Evolutionary conservation across 2,888 invertebrate species (phyloP), one percentile per base, ranked within the genome.

Genomic region (Lacanobia wlatinum): DNA sequence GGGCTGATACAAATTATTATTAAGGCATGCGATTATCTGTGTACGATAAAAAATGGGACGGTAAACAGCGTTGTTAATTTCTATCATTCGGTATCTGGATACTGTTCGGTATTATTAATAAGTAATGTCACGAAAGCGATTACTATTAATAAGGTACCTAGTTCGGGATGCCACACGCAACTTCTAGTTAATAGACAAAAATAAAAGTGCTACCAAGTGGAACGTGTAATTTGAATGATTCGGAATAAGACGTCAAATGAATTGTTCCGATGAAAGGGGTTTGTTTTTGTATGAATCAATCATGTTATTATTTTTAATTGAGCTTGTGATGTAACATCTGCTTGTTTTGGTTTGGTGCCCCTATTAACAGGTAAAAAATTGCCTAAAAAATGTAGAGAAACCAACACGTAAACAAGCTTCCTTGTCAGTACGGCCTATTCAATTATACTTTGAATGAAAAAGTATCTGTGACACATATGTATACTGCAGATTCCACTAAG

Each of bases 291-390:
- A 84, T 55, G 87, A 90, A 90, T 91, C 92, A 92, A 94, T 93
- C 91, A 92, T 92, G 90, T 91, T 91, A 92, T 95, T 94, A 94
- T 88, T 93, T 94, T 93, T 93, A 94, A 95, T 94, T 92, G 92
- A 90, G 81, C 86, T 70, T 80, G 74, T 80, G 76, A 84, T 81
- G 83, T 88, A 90, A 90, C 94, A 94, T 94, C 93, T 94, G 93
- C 91, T 89, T 84, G 74, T 80, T 87, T 83, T 83, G 80, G 74
- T 80, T 84, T 69, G 69, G 38, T 74, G 68, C 56, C 23, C 50
- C 59, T 75, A 78, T 61, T 74, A 74, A 67, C 63, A 76, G 55
- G 68, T 73, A 75, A 80, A 83, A 75, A 66, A 68, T 73, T 61
- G 21, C 16, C 5, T 60, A 73, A 56, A 70, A 78, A 43, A 16